Conservation (phyloP, 92 coral and sea anemone species). For the Anthopleura xanthogrammica region DNA sequence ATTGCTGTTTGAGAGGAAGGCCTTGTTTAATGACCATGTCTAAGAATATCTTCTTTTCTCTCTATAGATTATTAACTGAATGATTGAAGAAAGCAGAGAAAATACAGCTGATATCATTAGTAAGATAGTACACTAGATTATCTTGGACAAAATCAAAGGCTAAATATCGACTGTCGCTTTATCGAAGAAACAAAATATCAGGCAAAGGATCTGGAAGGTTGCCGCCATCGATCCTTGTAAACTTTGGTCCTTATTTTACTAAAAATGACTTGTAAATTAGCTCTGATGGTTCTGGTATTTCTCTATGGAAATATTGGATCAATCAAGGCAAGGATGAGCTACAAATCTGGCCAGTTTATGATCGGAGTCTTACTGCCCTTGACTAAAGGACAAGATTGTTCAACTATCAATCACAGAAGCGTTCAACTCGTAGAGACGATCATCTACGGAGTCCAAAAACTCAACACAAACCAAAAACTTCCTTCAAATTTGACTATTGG, state of each 20-base stretch:
- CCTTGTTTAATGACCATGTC: neutral
- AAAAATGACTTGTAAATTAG: neutral
- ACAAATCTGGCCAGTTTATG: slow-evolving; percentile 47
- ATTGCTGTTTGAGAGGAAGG: too few species aligned
- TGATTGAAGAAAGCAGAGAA: neutral
- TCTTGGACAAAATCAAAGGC: neutral
- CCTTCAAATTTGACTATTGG: slow-evolving; percentile 53
- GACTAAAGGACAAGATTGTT: slow-evolving; percentile 49
- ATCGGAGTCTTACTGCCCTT: slow-evolving; percentile 69
- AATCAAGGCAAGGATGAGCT: slow-evolving; percentile 29
- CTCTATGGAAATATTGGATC: neutral
- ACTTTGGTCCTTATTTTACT: neutral
- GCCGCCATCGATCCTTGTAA: neutral
- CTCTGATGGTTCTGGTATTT: neutral
- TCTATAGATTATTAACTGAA: neutral
- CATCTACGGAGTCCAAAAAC: slow-evolving; percentile 42
- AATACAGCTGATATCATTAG: neutral
- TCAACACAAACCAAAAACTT: slow-evolving; percentile 22
- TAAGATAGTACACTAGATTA: neutral
- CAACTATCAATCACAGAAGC: slow-evolving; percentile 43
- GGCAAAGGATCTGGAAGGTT: neutral
- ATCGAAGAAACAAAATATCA: neutral
- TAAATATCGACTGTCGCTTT: neutral
- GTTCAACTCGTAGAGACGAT: slow-evolving; percentile 66
- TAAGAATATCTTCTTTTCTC: neutral